These are phyloP conservation scores for Oncorhynchus nerka DNA, from an alignment of 2,113 vertebrate species.

Conservation along the genomic window DNA sequence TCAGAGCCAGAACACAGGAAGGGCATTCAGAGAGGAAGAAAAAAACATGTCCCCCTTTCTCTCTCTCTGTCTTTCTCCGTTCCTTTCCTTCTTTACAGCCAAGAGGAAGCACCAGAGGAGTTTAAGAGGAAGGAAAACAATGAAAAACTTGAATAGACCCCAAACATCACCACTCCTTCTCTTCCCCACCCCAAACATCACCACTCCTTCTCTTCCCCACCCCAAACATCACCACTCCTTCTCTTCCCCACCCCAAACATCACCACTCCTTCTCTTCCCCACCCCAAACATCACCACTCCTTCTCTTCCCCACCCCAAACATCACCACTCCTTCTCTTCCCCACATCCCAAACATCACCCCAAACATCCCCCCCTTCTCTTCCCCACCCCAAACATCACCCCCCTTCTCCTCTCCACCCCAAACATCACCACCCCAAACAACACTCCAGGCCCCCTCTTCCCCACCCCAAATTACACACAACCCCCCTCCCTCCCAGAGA, in stretches of 20 bases:
- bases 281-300: constrained; percentile 12
- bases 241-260: background rate
- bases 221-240: background rate
- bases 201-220: too few species aligned
- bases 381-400: background rate
- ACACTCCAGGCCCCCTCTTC: too few species aligned
- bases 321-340: background rate
- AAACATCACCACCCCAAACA: constrained; percentile 6
- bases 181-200: background rate
- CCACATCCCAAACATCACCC: constrained; percentile 5
- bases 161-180: constrained; percentile 12
- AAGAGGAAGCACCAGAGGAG: background rate
- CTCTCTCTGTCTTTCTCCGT: background rate
- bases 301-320: background rate
- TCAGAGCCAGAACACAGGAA: background rate
- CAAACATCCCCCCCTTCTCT: too few species aligned
- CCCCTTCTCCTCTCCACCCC: background rate
- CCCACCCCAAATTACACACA: too few species aligned
- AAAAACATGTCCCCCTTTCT: background rate
- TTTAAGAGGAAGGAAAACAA: constrained; percentile 16
- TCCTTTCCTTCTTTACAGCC: background rate
- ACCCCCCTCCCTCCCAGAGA: constrained; percentile 21
- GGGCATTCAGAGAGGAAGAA: background rate
- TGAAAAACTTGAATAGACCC: constrained; percentile 44
- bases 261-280: too few species aligned